These are phyloP conservation scores for Lycopodina hypogea DNA, from an alignment of 37 sponge, comb jelly and placozoan genomes.

Conservation along the genomic window DNA sequence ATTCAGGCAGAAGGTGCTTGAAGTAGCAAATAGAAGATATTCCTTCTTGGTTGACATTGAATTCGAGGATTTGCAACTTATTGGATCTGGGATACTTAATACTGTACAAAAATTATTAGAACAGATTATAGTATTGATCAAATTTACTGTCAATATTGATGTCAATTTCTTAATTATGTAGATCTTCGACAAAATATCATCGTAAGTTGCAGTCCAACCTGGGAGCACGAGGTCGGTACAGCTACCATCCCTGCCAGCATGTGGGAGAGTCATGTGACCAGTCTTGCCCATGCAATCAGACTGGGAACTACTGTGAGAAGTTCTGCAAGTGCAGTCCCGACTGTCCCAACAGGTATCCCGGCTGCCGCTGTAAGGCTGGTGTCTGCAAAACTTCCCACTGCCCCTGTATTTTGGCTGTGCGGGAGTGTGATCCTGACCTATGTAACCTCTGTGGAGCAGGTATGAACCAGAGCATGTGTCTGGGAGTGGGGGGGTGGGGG, in stretches of 20 bases:
- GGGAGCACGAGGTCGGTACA: constrained; percentile 45
- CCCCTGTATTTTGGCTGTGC: constrained; percentile 90
- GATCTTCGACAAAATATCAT: constrained; percentile 13
- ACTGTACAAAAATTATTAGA: too few species aligned
- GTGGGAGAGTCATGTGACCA: constrained; percentile 79
- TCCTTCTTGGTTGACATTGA: too few species aligned
- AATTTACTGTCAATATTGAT: too few species aligned
- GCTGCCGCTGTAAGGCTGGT: constrained; percentile 80
- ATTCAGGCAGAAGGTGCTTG: too few species aligned
- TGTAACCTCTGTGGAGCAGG: constrained; percentile 95
- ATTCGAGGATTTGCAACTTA: too few species aligned
- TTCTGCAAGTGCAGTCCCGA: constrained; percentile 76
- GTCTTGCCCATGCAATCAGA: constrained; percentile 71
- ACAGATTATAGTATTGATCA: too few species aligned
- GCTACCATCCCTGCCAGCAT: constrained; percentile 87
- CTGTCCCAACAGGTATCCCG: constrained; percentile 70
- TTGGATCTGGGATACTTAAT: too few species aligned
- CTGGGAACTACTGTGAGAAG: constrained; percentile 95
- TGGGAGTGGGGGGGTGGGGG: too few species aligned
- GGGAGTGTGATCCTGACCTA: constrained; percentile 98
- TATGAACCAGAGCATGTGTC: constrained; percentile 15
- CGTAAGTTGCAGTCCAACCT: constrained; percentile 61
- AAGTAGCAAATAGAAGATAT: too few species aligned
- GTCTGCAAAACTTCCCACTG: constrained; percentile 92
- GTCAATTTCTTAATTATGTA: too few species aligned